phyloP scores from a whole-genome alignment of 2,888 invertebrate genomes.

The Eupithecia centaureata region DNA sequence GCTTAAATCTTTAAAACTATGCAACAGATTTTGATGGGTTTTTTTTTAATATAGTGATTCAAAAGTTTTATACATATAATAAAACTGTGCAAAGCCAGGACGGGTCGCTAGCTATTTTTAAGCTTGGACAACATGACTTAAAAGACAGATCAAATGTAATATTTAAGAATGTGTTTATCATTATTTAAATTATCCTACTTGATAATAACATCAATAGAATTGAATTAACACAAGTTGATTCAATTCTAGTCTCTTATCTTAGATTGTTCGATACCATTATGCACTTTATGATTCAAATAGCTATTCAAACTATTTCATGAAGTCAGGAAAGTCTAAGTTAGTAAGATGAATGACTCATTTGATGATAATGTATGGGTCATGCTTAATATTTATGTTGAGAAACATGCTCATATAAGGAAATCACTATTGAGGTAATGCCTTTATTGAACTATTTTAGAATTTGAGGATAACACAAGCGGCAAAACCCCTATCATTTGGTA shows the following conservation, averaged over 20 bases:
- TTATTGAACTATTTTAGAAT: not conserved
- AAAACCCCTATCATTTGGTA: not conserved
- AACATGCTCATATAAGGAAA: conserved; percentile 14
- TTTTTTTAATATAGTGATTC: no score
- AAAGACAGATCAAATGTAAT: no score
- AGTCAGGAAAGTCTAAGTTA: conserved; percentile 4
- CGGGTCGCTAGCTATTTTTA: no score
- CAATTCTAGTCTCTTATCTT: not conserved
- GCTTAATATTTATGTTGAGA: not conserved
- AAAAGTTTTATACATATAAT: no score
- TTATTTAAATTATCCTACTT: not conserved
- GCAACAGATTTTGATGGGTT: no score
- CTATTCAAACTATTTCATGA: not conserved
- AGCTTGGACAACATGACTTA: no score
- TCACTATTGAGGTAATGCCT: conserved; percentile 3
- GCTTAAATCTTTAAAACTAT: no score
- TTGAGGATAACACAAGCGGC: not conserved
- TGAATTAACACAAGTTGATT: not conserved
- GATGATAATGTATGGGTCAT: conserved; percentile 9
- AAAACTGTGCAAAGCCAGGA: no score
- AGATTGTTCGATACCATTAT: not conserved
- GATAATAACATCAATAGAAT: not conserved
- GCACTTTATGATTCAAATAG: not conserved
- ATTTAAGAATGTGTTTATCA: no score
- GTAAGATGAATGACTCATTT: conserved; percentile 15